Evolutionary conservation across 2,113 vertebrate species (phyloP).

Genomic region (Psettodes erumei): DNA sequence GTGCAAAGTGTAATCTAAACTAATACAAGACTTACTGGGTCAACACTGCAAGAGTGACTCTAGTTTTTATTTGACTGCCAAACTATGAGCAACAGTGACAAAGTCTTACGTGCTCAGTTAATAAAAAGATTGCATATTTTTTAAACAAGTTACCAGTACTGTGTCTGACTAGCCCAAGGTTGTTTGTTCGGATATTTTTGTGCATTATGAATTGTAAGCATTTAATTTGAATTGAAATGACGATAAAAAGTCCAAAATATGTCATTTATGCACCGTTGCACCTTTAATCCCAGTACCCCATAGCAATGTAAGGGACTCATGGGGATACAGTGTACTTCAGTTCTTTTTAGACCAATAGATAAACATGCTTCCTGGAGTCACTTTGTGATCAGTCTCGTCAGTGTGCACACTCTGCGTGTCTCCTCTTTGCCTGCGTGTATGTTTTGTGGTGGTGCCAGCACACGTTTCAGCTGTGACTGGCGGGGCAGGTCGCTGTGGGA

Average conservation of each 20-base stretch:
- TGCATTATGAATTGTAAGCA: too few species aligned
- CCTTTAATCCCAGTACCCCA: background rate
- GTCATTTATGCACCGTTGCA: background rate
- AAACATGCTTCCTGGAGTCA: constrained; percentile 4
- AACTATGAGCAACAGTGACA: too few species aligned
- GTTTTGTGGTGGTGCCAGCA: constrained; percentile 7
- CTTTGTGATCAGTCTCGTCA: constrained; percentile 5
- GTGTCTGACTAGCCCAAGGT: background rate
- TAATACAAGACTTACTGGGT: background rate
- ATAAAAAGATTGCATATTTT: background rate
- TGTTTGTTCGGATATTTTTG: too few species aligned
- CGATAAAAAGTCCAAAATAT: background rate
- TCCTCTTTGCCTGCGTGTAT: constrained; percentile 7
- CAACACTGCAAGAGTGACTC: background rate
- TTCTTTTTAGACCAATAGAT: background rate
- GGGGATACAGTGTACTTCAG: background rate
- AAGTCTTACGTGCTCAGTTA: too few species aligned
- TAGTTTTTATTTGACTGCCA: background rate
- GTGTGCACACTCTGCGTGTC: background rate
- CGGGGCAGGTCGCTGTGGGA: constrained; percentile 44
- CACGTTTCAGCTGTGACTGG: constrained; percentile 62
- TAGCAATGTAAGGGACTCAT: too few species aligned
- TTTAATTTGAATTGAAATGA: too few species aligned
- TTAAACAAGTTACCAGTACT: background rate
- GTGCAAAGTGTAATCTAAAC: background rate